A percentile compares a stretch with the other conserved stretches of the same genome.
Conservation (phyloP, 2,113 vertebrate species). For the Mastomys natalensis region DNA sequence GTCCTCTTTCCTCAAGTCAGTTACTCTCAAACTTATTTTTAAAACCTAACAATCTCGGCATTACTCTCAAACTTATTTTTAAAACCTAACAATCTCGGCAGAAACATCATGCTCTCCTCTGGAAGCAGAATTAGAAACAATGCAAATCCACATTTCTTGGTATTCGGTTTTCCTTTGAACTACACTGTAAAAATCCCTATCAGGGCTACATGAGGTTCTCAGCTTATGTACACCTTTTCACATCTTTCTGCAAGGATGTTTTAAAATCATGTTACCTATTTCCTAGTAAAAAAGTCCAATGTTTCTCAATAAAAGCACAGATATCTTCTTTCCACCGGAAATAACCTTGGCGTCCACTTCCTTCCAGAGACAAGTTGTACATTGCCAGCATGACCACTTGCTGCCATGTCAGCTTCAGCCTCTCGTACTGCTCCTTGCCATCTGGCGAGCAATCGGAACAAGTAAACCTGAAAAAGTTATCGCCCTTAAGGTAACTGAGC, state of each 20-base stretch:
- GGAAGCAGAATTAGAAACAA: not conserved
- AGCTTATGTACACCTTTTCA: not conserved
- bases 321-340: conserved; percentile 99
- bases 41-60: too few species aligned
- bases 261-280: conserved; percentile 88
- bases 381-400: conserved; percentile 99
- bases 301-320: conserved; percentile 98
- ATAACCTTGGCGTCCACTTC: conserved; percentile 97
- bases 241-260: conserved; percentile 4
- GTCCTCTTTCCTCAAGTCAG: conserved; percentile 15
- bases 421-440: conserved; percentile 95
- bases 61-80: too few species aligned
- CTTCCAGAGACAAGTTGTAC: conserved; percentile 99
- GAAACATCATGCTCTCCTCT: not conserved
- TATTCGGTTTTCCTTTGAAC: not conserved
- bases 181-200: not conserved
- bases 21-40: not conserved
- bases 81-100: conserved; percentile 26
- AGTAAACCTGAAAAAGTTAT: conserved; percentile 98
- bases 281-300: conserved; percentile 97
- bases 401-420: conserved; percentile 97
- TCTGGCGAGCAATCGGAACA: conserved; percentile 95
- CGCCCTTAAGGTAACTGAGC: conserved; percentile 98
- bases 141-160: not conserved
- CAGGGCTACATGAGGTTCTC: not conserved